Conservation (phyloP, 2,888 invertebrate species). For the Aporophyla lueneburgensis region DNA sequence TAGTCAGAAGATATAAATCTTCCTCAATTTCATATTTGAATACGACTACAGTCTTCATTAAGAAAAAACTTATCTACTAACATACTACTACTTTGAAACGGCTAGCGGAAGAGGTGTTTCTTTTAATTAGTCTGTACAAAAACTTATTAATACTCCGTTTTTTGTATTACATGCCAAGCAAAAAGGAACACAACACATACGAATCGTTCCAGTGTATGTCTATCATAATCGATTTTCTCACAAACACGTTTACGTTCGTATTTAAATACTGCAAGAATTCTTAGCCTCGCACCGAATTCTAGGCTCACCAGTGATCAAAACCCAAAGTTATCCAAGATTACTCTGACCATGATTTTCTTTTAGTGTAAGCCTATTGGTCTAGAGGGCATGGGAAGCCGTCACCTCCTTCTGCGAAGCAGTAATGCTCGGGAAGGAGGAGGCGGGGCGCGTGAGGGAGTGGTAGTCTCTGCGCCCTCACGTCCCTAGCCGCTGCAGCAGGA, state of each 20-base stretch:
- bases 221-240: not conserved
- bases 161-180: not conserved
- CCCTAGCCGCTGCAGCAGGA: no score
- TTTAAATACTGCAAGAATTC: not conserved
- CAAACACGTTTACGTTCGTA: not conserved
- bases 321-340: not conserved
- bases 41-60: not conserved
- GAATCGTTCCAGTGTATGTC: not conserved
- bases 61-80: constrained; percentile 10
- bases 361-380: no score
- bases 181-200: not conserved
- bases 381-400: no score
- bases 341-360: not conserved
- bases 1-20: not conserved
- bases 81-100: not conserved
- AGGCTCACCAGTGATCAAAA: not conserved
- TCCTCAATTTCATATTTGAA: constrained; percentile 2
- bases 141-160: constrained; percentile 16
- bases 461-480: no score
- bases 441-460: no score
- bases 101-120: constrained; percentile 8
- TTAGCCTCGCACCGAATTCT: no score
- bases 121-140: constrained; percentile 5
- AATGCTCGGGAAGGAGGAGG: no score
- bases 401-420: no score